Evolutionary conservation across 2,113 vertebrate genomes (phyloP).

Genomic region (Leuciscus idus): DNA sequence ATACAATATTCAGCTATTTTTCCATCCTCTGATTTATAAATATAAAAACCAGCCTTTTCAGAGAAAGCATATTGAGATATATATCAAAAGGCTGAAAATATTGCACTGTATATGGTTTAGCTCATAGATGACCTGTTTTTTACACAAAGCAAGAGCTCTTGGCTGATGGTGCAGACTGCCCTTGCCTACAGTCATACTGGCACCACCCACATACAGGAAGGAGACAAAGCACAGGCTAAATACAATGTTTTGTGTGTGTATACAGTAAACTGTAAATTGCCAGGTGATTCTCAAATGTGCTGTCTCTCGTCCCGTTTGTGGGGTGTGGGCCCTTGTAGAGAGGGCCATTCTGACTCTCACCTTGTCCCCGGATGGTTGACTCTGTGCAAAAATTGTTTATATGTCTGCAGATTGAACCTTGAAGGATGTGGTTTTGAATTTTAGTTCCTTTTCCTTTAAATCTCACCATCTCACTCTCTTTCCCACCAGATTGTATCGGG

Average conservation of each 20-base stretch:
- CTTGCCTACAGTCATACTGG: conserved; percentile 65
- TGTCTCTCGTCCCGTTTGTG: conserved; percentile 33
- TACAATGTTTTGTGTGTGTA: background rate
- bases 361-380: conserved; percentile 92
- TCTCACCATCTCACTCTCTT: conserved; percentile 85
- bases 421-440: conserved; percentile 90
- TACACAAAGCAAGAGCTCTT: conserved; percentile 50
- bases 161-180: conserved; percentile 78
- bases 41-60: background rate
- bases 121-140: conserved; percentile 30
- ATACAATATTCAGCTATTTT: background rate
- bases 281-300: background rate
- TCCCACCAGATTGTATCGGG: conserved; percentile 96
- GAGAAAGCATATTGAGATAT: background rate
- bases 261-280: background rate
- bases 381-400: conserved; percentile 73
- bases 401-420: conserved; percentile 89
- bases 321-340: conserved; percentile 63
- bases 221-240: conserved; percentile 40
- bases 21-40: background rate
- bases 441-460: conserved; percentile 75
- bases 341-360: conserved; percentile 82
- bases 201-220: conserved; percentile 46
- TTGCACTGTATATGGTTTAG: background rate
- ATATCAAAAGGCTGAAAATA: background rate